Evolutionary conservation across 2,888 invertebrate genomes (phyloP), one percentile per base, ranked within the genome.

Genomic region (Belgica antarctica): DNA sequence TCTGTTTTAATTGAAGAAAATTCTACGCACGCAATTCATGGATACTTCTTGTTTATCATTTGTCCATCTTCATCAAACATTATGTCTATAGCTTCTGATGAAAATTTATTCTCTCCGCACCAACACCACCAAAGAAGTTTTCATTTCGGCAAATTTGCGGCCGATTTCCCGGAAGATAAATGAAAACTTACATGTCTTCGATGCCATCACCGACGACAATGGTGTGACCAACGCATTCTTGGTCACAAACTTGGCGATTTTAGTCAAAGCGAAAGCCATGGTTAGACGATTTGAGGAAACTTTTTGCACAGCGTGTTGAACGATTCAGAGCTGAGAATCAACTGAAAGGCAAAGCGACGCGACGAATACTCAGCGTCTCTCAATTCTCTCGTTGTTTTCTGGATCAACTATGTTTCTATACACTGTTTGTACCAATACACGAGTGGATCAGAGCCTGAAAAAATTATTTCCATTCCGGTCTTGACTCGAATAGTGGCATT

Each of bases 161-260:
- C n/a, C n/a, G n/a, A n/a, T n/a, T n/a, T 59, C 15, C 1, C 7
- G 7, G 4, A 59, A 27, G 24, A 52, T n/a, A 24, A 19, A 12
- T 1, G 22, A 27, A 24, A 27, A 66, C 66, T 68, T 68, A 68
- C 66, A 68, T 17, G 47, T 46, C 17, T 28, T 68, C 19, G 66
- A 52, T 52, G 66, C 25, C n/a, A 66, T 31, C 3, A 52, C 28
- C 17, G 66, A 52, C 10, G 66, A 52, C 7, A 68, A 27, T 15
- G 66, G 66, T n/a, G 66, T 68, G 5, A 68, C 22, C 2, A 68
- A 31, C 12, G 57, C 66, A 68, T 68, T 68, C 31, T 68, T 68
- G n/a, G 47, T 68, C 19, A 68, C 52, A 12, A 41, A 31, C 19
- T 57, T 68, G 17, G 52, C 66, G 17, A 68, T 68, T 68, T 52